Conservation (phyloP, 2,888 invertebrate species). For the Erpobdella octoculata region DNA sequence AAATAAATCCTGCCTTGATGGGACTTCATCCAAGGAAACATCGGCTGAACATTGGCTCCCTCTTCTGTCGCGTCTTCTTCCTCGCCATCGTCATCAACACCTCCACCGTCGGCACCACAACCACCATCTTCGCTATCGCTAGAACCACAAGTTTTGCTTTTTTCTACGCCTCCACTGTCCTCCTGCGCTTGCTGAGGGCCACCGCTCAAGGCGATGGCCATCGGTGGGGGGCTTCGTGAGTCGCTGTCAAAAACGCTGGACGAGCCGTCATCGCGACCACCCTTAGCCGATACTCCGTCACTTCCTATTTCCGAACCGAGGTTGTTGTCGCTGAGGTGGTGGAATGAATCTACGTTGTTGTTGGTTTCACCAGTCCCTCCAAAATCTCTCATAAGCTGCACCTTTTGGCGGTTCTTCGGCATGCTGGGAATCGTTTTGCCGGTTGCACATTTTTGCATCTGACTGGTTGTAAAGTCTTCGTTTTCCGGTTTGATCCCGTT, state of each 20-base stretch:
- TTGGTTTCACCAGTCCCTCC: not conserved
- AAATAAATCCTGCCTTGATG: conserved; percentile 20
- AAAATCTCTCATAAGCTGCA: not conserved
- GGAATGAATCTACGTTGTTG: conserved; percentile 5
- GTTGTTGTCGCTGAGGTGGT: no score
- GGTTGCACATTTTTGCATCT: not conserved
- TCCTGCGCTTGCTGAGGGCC: not conserved
- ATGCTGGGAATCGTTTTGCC: not conserved
- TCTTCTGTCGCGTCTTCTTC: conserved; percentile 24
- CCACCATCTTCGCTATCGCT: conserved; percentile 19
- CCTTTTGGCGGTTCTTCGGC: not conserved
- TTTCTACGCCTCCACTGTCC: not conserved
- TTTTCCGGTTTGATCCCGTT: conserved; percentile 15
- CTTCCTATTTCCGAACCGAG: not conserved
- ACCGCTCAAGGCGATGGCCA: not conserved
- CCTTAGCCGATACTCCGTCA: not conserved
- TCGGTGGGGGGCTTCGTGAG: not conserved
- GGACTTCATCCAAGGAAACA: conserved; percentile 28
- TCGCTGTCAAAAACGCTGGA: conserved; percentile 4
- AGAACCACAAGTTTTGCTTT: conserved; percentile 9
- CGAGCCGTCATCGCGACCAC: not conserved
- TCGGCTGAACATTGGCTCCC: conserved; percentile 22
- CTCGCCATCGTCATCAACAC: not conserved
- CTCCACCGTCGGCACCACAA: not conserved
- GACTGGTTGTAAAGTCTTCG: conserved; percentile 7